Evolutionary conservation across 2,113 vertebrate genomes (phyloP).

Genomic region (Thalassoma bifasciatum): DNA sequence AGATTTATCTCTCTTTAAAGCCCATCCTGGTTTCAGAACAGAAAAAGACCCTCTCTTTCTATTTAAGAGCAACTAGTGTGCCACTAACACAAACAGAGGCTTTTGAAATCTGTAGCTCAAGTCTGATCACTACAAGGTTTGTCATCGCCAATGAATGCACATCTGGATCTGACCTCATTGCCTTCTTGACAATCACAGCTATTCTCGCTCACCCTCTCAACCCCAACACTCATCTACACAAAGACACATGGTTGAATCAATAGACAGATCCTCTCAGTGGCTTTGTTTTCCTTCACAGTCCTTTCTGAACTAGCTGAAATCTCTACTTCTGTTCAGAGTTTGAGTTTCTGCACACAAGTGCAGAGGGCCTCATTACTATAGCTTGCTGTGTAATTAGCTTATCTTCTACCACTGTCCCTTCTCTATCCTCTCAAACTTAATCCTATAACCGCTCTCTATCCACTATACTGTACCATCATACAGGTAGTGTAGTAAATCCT

Average conservation of each 20-base stretch:
- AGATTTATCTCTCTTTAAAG: not conserved
- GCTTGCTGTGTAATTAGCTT: slow-evolving; percentile 73
- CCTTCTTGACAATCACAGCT: slow-evolving; percentile 73
- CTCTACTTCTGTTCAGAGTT: slow-evolving; percentile 10
- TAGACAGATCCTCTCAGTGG: slow-evolving; percentile 7
- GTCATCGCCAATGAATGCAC: slow-evolving; percentile 80
- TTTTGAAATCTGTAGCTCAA: slow-evolving; percentile 76
- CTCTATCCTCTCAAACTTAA: slow-evolving; percentile 74
- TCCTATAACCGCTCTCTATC: slow-evolving; percentile 61
- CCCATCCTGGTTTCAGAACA: not conserved
- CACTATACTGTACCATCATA: not conserved
- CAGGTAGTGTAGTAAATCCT: slow-evolving; percentile 10
- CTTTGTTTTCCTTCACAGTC: not conserved
- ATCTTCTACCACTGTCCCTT: slow-evolving; percentile 55
- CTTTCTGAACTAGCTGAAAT: not conserved
- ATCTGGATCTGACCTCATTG: slow-evolving; percentile 88
- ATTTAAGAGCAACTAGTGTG: slow-evolving; percentile 45
- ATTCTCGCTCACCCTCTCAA: slow-evolving; percentile 53
- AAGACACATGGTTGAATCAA: slow-evolving; percentile 15
- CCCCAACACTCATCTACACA: slow-evolving; percentile 21
- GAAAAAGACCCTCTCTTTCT: slow-evolving; percentile 33
- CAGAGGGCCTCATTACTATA: slow-evolving; percentile 8
- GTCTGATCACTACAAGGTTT: slow-evolving; percentile 85
- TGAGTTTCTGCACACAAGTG: slow-evolving; percentile 1
- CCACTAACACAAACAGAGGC: slow-evolving; percentile 65